Conservation (phyloP, 2,797 vertebrate species). For the Coluber constrictor region DNA sequence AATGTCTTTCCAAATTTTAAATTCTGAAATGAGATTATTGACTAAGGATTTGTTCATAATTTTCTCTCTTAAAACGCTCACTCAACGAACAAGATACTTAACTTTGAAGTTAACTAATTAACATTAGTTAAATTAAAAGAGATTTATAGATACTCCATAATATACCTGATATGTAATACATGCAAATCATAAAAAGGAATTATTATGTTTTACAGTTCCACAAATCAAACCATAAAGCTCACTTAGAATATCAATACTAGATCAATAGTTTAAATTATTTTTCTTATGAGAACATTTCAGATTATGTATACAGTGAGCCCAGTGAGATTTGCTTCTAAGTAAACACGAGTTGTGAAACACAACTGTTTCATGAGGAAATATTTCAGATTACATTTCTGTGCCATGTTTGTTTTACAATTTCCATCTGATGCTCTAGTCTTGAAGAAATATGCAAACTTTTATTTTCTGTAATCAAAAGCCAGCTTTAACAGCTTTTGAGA, state of each 20-base stretch:
- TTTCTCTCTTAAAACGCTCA: slow-evolving; percentile 4
- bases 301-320: background rate
- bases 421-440: background rate
- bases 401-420: background rate
- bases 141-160: slow-evolving; percentile 50
- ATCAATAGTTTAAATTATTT: background rate
- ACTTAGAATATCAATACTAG: background rate
- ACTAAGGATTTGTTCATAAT: background rate
- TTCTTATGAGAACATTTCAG: background rate
- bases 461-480: background rate
- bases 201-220: background rate
- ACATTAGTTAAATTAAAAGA: slow-evolving; percentile 35
- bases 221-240: background rate
- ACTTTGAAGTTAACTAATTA: background rate
- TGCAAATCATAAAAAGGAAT: background rate
- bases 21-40: background rate
- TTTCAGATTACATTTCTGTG: background rate
- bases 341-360: background rate
- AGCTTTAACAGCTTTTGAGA: background rate
- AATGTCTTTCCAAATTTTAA: background rate
- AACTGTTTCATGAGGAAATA: background rate
- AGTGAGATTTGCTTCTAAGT: background rate
- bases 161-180: background rate
- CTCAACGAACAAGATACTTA: background rate
- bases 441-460: background rate